Conservation (phyloP, 2,113 vertebrate species). For the Equus przewalskii region DNA sequence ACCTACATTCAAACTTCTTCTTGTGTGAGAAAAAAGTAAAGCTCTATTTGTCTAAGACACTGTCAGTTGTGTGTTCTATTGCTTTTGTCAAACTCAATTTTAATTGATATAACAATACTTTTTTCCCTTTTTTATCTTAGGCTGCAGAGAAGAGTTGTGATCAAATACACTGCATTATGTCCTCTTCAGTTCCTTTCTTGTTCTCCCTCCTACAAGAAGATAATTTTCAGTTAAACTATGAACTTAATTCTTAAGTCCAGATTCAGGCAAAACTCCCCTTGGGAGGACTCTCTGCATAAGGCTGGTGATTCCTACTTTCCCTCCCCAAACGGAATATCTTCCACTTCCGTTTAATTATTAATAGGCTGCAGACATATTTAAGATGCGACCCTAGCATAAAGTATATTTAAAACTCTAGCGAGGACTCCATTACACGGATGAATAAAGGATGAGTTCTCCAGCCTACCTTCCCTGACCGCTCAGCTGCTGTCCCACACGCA, state of each 20-base stretch:
- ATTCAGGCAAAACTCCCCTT: not conserved
- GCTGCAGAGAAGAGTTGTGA: not conserved
- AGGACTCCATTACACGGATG: not conserved
- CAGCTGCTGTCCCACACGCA: not conserved
- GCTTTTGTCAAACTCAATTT: not conserved
- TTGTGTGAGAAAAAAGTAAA: not conserved
- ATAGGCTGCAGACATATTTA: not conserved
- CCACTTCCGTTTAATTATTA: not conserved
- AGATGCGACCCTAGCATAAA: not conserved
- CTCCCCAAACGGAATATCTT: not conserved
- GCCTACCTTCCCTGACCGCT: not conserved
- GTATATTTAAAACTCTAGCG: not conserved
- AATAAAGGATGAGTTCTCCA: not conserved
- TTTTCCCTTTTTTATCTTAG: not conserved
- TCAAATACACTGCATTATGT: not conserved
- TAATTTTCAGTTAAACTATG: not conserved
- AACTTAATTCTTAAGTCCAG: not conserved
- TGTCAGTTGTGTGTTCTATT: no score
- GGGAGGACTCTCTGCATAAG: no score
- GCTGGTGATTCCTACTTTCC: not conserved
- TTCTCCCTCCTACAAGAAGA: not conserved
- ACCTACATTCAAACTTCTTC: not conserved
- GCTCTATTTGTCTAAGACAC: not conserved
- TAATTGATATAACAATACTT: not conserved
- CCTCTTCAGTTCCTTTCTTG: not conserved